Evolutionary conservation across 2,797 vertebrate genomes (phyloP).

Genomic region (Yasuhikotakia modesta): DNA sequence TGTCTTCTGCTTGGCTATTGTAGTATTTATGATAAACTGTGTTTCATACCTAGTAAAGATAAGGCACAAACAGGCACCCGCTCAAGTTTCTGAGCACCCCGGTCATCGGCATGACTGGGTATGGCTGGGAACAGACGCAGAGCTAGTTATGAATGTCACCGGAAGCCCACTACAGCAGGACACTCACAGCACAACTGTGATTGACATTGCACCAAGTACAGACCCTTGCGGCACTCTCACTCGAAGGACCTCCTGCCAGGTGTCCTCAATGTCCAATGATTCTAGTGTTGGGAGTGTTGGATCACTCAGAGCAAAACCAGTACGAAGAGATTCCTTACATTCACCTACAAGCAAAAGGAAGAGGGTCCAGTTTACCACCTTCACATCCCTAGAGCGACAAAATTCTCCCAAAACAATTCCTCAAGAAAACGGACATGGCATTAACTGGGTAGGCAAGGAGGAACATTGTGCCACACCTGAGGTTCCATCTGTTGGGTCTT

Average conservation of each 20-base stretch:
- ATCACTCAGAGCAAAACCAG: slow-evolving; percentile 66
- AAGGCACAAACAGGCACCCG: slow-evolving; percentile 90
- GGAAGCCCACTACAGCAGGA: slow-evolving; percentile 81
- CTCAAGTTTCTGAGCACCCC: slow-evolving; percentile 88
- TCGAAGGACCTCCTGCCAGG: slow-evolving; percentile 70
- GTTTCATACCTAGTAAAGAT: slow-evolving; percentile 91
- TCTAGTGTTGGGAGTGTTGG: slow-evolving; percentile 74
- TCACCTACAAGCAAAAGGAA: slow-evolving; percentile 94
- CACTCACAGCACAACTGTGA: slow-evolving; percentile 79
- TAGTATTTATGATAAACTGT: slow-evolving; percentile 96
- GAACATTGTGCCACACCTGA: slow-evolving; percentile 71
- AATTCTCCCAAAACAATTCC: slow-evolving; percentile 33
- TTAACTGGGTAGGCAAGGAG: slow-evolving; percentile 88
- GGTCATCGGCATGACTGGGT: slow-evolving; percentile 99
- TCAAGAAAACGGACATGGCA: slow-evolving; percentile 78
- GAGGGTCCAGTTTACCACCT: slow-evolving; percentile 93
- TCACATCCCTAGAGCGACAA: slow-evolving; percentile 81
- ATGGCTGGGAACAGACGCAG: slow-evolving; percentile 91
- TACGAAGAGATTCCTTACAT: slow-evolving; percentile 77
- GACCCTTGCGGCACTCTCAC: slow-evolving; percentile 74
- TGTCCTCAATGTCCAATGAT: slow-evolving; percentile 63
- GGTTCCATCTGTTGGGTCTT: slow-evolving; percentile 71
- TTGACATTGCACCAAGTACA: slow-evolving; percentile 80
- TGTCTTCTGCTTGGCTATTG: slow-evolving; percentile 95
- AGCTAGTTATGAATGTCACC: slow-evolving; percentile 84